These are phyloP conservation scores for Brachionus rotundiformis DNA, from an alignment of 1,140 invertebrate species.

Conservation along the genomic window DNA sequence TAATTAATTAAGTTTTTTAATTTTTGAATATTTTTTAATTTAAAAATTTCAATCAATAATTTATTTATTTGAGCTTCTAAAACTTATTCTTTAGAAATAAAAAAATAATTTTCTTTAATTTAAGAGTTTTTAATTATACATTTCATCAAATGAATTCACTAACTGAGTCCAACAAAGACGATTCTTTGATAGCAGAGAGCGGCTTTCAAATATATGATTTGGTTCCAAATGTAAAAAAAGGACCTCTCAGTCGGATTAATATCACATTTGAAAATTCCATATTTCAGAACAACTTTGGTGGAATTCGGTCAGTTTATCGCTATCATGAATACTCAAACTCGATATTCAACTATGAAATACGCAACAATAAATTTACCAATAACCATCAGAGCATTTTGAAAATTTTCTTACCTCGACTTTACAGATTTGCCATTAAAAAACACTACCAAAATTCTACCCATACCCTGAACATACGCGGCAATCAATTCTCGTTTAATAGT, in stretches of 20 bases:
- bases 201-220: slow-evolving; percentile 44
- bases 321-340: slow-evolving; percentile 49
- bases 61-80: no score
- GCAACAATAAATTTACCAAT: slow-evolving; percentile 41
- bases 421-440: slow-evolving; percentile 30
- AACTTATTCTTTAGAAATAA: no score
- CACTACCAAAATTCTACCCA: slow-evolving; percentile 28
- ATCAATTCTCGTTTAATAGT: slow-evolving; percentile 12
- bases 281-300: slow-evolving; percentile 58
- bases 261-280: slow-evolving; percentile 58
- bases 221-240: slow-evolving; percentile 56
- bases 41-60: no score
- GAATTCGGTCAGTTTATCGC: slow-evolving; percentile 45
- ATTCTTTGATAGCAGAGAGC: slow-evolving; percentile 73
- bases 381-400: slow-evolving; percentile 42
- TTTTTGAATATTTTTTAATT: no score
- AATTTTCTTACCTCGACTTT: background rate
- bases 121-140: slow-evolving; percentile 57
- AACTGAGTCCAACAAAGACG: slow-evolving; percentile 73
- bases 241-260: slow-evolving; percentile 52
- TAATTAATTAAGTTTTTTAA: no score
- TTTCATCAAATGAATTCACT: slow-evolving; percentile 70
- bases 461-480: slow-evolving; percentile 2
- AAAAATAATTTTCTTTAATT: background rate
- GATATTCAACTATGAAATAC: slow-evolving; percentile 25